These are phyloP conservation scores for Melanotaenia nigrans DNA, from an alignment of 2,797 vertebrate species.

Conservation along the genomic window DNA sequence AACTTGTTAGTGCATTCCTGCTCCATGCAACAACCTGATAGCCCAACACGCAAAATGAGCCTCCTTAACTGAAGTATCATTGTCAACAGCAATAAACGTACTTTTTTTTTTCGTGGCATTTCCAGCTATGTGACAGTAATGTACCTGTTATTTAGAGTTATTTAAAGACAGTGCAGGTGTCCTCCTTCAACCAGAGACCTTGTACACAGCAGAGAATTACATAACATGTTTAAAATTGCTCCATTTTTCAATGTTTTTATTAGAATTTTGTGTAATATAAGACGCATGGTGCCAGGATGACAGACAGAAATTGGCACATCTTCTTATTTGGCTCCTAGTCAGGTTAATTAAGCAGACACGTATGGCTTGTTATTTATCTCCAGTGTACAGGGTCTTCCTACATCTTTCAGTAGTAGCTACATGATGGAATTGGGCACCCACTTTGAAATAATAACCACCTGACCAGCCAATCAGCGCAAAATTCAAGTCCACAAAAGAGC, in stretches of 20 bases:
- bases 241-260: slow-evolving; percentile 3
- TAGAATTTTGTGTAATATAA: slow-evolving; percentile 1
- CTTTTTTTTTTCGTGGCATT: slow-evolving; percentile 61
- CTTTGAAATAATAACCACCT: slow-evolving; percentile 14
- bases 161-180: slow-evolving; percentile 53
- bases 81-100: slow-evolving; percentile 77
- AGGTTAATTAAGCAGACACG: slow-evolving; percentile 1
- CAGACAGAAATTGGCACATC: slow-evolving; percentile 5
- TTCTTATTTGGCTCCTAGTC: slow-evolving; percentile 15
- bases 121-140: slow-evolving; percentile 53
- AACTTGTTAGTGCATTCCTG: slow-evolving; percentile 25
- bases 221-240: slow-evolving; percentile 15
- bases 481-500: slow-evolving; percentile 74
- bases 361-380: slow-evolving; percentile 37
- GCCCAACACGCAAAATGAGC: slow-evolving; percentile 34
- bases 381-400: slow-evolving; percentile 39
- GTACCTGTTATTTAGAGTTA: slow-evolving; percentile 45
- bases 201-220: slow-evolving; percentile 47
- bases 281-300: neutral
- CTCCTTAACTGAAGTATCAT: slow-evolving; percentile 56
- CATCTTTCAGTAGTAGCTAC: slow-evolving; percentile 55
- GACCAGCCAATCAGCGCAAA: slow-evolving; percentile 45
- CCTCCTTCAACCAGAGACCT: slow-evolving; percentile 35
- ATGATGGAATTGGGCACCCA: slow-evolving; percentile 50
- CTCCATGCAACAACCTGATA: slow-evolving; percentile 31